These are phyloP conservation scores for Camponotus fellah DNA, from an alignment of 2,888 invertebrate genomes.

Conservation along the genomic window DNA sequence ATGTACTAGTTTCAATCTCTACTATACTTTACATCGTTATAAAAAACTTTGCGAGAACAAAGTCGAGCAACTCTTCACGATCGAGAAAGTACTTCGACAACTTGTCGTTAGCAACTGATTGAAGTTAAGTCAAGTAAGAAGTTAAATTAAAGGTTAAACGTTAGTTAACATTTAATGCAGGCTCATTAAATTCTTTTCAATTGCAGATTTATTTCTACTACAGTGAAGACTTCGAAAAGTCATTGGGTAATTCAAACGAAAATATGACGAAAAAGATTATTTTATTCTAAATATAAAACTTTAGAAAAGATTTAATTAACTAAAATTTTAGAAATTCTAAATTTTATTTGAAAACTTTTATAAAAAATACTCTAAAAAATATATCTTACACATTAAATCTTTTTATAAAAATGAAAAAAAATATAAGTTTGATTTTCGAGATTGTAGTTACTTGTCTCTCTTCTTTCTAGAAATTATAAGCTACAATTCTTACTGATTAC, in stretches of 20 bases:
- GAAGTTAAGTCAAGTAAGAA: conserved; percentile 23
- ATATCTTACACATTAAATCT: neutral
- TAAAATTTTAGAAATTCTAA: neutral
- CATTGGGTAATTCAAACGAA: neutral
- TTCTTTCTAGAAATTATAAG: neutral
- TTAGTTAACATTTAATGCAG: conserved; percentile 16
- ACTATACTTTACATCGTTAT: neutral
- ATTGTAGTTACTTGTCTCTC: neutral
- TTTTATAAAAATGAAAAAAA: neutral
- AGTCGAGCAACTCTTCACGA: neutral
- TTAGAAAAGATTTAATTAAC: neutral
- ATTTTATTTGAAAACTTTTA: neutral
- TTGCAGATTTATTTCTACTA: conserved; percentile 5
- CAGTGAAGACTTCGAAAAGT: neutral
- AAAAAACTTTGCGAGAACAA: neutral
- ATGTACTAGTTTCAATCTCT: neutral
- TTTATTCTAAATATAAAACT: neutral
- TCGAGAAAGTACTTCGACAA: neutral
- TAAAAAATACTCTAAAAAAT: neutral
- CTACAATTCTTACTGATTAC: conserved; percentile 4
- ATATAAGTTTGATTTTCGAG: neutral
- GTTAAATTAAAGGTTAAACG: conserved; percentile 27
- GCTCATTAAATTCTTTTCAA: neutral
- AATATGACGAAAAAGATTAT: neutral
- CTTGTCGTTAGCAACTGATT: neutral